Conservation (phyloP, 2,888 invertebrate species). For the Lochmaea capreae region DNA sequence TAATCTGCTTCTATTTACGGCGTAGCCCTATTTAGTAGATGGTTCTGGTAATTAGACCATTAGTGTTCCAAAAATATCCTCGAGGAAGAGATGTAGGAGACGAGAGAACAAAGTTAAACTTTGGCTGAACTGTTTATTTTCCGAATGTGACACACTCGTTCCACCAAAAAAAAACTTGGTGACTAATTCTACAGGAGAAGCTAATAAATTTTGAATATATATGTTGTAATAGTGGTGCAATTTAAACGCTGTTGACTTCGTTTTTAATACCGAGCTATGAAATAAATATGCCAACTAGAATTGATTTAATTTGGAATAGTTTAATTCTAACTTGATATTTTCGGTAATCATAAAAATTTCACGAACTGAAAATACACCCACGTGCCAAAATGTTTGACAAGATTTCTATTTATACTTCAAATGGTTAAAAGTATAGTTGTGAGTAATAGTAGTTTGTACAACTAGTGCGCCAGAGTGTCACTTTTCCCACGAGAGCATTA, state of each 20-base stretch:
- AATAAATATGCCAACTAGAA: not conserved
- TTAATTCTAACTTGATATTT: no score
- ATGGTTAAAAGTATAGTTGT: no score
- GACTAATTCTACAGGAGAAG: constrained; percentile 8
- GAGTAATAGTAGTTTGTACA: no score
- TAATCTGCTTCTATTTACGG: constrained; percentile 24
- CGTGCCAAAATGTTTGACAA: no score
- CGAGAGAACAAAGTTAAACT: not conserved
- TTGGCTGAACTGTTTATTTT: constrained; percentile 15
- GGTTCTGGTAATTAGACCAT: constrained; percentile 33
- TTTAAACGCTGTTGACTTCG: not conserved
- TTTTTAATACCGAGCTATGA: not conserved
- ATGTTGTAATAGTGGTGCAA: not conserved
- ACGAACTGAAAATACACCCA: no score
- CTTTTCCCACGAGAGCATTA: no score
- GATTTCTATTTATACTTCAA: no score
- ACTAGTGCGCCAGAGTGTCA: no score
- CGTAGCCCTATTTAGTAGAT: constrained; percentile 19
- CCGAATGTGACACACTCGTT: constrained; percentile 8
- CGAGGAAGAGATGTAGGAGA: constrained; percentile 10
- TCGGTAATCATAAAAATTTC: no score
- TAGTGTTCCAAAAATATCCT: constrained; percentile 34
- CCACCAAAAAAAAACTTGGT: not conserved
- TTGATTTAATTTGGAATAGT: no score
- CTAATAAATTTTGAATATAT: not conserved